Base-by-base conservation (phyloP, 35 echinoderm and acorn worm species). In the Acanthaster planci region DNA sequence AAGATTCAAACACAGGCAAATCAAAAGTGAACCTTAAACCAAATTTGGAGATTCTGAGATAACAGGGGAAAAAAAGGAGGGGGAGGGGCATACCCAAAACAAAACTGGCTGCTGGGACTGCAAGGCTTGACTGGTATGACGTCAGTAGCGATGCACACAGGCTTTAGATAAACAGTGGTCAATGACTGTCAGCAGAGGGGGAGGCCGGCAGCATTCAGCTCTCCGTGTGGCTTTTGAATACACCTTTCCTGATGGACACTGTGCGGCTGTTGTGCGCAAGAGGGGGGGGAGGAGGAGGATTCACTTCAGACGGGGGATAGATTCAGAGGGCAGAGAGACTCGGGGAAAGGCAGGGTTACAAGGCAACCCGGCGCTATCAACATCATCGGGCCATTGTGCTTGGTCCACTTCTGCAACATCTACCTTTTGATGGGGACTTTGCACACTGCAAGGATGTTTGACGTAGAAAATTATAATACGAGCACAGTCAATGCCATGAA, bases 361-460 rank as follows among this genome's bases (percentile, higher is more conserved):
- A 12, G 42, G 42, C 64, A 27, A 10, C 14, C 64, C n/a, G 2
- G 23, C 7, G 64, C 14, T 72, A 72, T 72, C 64, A 72, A 26
- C 23, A 72, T 72, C 64, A 72, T 72, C 26, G 64, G n/a, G 14
- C 64, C 34, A 72, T 72, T 72, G 64, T 72, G 34, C 64, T 10
- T 35, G 64, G 64, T 72, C 64, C 30, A 72, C 23, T 72, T 72
- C 42, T 47, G 12, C 42, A 47, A 47, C 42, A 47, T 47, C 4
- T 47, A 12, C 42, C 42, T 47, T 47, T 47, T 47, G 42, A 47
- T 47, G 42, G 42, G 4, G 42, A 47, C 4, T 47, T 47, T 47
- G 42, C 4, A 47, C 4, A 47, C 4, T 12, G 4, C 4, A 47
- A 47, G 42, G 12, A 4, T 4, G 4, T 47, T 47, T 47, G 42